Base-by-base conservation (phyloP, 2,888 invertebrate genomes). In the Endomychus coccineus region DNA sequence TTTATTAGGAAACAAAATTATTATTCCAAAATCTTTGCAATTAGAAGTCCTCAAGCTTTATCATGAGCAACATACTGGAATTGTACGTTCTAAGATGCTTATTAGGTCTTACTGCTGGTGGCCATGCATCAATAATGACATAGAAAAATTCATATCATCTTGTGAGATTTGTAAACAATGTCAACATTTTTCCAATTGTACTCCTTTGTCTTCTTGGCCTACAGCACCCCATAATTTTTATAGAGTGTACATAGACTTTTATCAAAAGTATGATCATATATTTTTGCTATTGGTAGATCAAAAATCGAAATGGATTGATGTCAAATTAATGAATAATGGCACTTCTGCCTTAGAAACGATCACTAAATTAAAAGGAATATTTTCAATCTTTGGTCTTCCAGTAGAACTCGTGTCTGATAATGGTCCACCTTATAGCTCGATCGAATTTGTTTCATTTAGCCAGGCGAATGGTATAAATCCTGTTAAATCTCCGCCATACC, bases 31-130 rank as follows among this genome's bases (percentile, higher is more conserved):
- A 11, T 29, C 16, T 5, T 35, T 52, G 7, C 27, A 49, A 3
- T 19, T 45, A 16, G 24, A 30, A 11, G 48, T 49, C 2, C 35
- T 56, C 27, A 37, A 34, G 1, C 46, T 51, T 9, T 54, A 50
- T 2, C 56, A 58, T 25, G 52, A 58, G 34, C 58, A 58, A 1
- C 56, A 56, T 31, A 49, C 52, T 1, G 52, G 54, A 4, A 49
- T 50, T 9, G 47, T 44, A 1, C 29, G 46, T 0, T 58, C 56
- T 55, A 60, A 59, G 32, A 25, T 35, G 3, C 36, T 54, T 3
- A 36, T 58, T 2, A 24, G 59, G 3, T 42, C 51, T 1, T 58
- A 60, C 38, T 58, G 56, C 3, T 60, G 58, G 56, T 60, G 59
- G 58, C 55, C 56, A 3, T 45, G 40, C 16, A 47, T 49, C 4